Evolutionary conservation across 2,113 vertebrate species (phyloP).

Genomic region (Crotalus helleri): DNA sequence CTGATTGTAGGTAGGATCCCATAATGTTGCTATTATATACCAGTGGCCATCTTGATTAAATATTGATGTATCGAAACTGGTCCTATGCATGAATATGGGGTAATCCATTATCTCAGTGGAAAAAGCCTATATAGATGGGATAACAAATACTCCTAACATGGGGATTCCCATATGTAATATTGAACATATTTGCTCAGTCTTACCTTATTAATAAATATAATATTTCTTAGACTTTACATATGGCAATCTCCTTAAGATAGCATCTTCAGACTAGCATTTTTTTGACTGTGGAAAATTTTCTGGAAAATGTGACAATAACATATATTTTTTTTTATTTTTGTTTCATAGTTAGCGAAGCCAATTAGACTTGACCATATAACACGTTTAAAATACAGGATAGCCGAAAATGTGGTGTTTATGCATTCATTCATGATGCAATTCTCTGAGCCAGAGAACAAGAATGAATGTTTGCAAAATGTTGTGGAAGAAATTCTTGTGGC

Average conservation of each 20-base stretch:
- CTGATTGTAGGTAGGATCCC: constrained; percentile 75
- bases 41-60: neutral
- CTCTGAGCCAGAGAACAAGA: neutral
- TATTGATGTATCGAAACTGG: neutral
- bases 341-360: neutral
- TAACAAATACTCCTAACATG: neutral
- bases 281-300: neutral
- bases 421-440: neutral
- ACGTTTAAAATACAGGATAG: neutral
- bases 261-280: neutral
- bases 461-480: neutral
- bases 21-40: neutral
- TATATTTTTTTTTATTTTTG: neutral
- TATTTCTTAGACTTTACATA: neutral
- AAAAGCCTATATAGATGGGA: neutral
- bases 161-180: neutral
- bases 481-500: neutral
- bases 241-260: neutral
- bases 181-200: neutral
- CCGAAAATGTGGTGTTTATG: neutral
- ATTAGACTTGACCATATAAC: neutral
- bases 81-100: neutral
- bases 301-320: neutral
- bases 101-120: neutral
- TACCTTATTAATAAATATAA: too few species aligned